Evolutionary conservation across 2,888 invertebrate species (phyloP).

Genomic region (Shargacucullia verbasci): DNA sequence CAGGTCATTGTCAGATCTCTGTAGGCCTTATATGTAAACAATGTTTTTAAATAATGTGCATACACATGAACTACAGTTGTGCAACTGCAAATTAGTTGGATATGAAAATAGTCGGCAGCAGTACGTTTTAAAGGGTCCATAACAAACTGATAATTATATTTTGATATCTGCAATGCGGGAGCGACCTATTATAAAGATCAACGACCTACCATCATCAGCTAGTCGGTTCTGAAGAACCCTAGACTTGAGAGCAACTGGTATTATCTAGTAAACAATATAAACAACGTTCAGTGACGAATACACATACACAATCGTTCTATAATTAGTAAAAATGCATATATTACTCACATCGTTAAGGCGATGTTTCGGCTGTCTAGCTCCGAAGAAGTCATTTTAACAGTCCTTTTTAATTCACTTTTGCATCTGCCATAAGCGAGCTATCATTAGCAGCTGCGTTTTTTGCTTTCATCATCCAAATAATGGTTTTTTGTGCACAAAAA

Average conservation of each 20-base stretch:
- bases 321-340: constrained; percentile 74
- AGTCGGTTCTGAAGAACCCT: constrained; percentile 12
- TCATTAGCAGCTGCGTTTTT: constrained; percentile 76
- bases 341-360: constrained; percentile 85
- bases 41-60: neutral
- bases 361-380: constrained; percentile 86
- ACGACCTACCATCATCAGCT: constrained; percentile 38
- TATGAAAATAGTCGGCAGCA: neutral
- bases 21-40: constrained; percentile 1
- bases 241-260: constrained; percentile 31
- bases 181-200: constrained; percentile 37
- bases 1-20: neutral
- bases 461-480: constrained; percentile 84
- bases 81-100: constrained; percentile 1
- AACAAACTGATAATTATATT: constrained; percentile 23
- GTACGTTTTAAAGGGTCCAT: neutral
- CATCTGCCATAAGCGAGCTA: constrained; percentile 70
- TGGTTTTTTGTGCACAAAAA: constrained; percentile 76
- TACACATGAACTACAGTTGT: neutral
- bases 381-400: constrained; percentile 81
- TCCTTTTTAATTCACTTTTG: constrained; percentile 69
- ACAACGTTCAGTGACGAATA: constrained; percentile 64
- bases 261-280: constrained; percentile 60
- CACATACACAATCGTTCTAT: constrained; percentile 70
- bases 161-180: constrained; percentile 43